These are phyloP conservation scores for Rhadinocentrus ornatus DNA, from an alignment of 2,797 vertebrate genomes.

Conservation along the genomic window DNA sequence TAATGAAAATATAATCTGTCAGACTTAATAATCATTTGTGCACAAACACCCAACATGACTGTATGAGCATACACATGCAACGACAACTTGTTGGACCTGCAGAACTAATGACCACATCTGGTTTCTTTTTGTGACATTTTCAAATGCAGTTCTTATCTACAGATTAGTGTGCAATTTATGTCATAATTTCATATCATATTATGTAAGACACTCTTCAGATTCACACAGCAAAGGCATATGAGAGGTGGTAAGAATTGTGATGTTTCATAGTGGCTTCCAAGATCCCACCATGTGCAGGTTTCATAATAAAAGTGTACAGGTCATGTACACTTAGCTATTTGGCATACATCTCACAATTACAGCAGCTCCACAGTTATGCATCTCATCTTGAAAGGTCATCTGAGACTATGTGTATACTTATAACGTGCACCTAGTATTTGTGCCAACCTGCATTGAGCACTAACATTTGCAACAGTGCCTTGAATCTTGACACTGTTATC, in stretches of 20 bases:
- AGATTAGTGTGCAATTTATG: slow-evolving; percentile 58
- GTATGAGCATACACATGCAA: background rate
- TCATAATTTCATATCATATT: slow-evolving; percentile 61
- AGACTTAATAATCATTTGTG: slow-evolving; percentile 32
- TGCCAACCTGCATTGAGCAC: slow-evolving; percentile 39
- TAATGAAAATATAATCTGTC: slow-evolving; percentile 37
- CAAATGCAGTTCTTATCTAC: slow-evolving; percentile 23
- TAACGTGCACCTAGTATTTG: slow-evolving; percentile 14
- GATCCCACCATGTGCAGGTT: background rate
- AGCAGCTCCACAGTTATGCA: slow-evolving; percentile 8
- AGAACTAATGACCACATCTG: slow-evolving; percentile 8
- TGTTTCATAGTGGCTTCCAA: background rate
- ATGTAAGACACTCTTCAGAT: slow-evolving; percentile 60
- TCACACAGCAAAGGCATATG: slow-evolving; percentile 26
- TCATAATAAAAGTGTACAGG: background rate
- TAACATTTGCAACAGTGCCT: slow-evolving; percentile 26
- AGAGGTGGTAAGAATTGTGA: slow-evolving; percentile 25
- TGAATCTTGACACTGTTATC: slow-evolving; percentile 48
- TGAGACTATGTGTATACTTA: slow-evolving; percentile 11
- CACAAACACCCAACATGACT: slow-evolving; percentile 1
- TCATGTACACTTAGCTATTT: background rate
- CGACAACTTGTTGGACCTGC: slow-evolving; percentile 8
- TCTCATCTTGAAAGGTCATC: background rate
- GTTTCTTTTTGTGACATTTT: slow-evolving; percentile 3
- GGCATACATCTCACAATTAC: background rate